Evolutionary conservation across 2,797 vertebrate species (phyloP).

Genomic region (Scolopax bukidnonensis): DNA sequence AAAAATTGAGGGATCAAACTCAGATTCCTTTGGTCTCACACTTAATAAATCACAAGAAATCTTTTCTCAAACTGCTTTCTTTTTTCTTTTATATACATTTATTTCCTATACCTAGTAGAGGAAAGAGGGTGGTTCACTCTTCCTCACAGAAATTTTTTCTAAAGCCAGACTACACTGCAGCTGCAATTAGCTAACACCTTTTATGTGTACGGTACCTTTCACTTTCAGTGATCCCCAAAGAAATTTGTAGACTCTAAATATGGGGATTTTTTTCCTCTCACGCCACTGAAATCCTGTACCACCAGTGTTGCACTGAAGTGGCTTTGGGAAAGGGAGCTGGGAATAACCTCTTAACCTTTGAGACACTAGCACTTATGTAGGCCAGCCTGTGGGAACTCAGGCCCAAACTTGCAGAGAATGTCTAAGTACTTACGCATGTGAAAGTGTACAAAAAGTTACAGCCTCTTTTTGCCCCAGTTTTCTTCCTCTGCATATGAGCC

Average conservation of each 20-base stretch:
- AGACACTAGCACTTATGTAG: rapidly evolving
- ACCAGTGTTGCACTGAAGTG: rapidly evolving
- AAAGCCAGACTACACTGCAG: not conserved
- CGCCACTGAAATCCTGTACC: not conserved
- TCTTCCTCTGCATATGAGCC: rapidly evolving
- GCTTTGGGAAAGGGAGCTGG: not conserved
- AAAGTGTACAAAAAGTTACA: not conserved
- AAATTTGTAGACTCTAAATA: not conserved
- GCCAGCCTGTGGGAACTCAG: not conserved
- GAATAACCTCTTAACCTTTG: not conserved
- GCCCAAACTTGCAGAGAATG: no score
- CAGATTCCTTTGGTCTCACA: not conserved
- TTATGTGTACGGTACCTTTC: not conserved
- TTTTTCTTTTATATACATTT: not conserved
- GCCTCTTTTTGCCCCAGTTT: not conserved
- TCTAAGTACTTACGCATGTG: rapidly evolving
- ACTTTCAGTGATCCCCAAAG: not conserved
- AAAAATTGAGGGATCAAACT: not conserved
- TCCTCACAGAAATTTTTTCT: not conserved
- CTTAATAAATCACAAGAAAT: not conserved
- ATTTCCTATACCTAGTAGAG: not conserved
- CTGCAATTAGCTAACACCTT: not conserved
- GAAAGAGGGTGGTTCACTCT: not conserved
- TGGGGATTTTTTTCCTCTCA: not conserved
- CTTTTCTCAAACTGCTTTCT: not conserved